Evolutionary conservation across 2,888 invertebrate species (phyloP).

Genomic region (Drosophila anceps): DNA sequence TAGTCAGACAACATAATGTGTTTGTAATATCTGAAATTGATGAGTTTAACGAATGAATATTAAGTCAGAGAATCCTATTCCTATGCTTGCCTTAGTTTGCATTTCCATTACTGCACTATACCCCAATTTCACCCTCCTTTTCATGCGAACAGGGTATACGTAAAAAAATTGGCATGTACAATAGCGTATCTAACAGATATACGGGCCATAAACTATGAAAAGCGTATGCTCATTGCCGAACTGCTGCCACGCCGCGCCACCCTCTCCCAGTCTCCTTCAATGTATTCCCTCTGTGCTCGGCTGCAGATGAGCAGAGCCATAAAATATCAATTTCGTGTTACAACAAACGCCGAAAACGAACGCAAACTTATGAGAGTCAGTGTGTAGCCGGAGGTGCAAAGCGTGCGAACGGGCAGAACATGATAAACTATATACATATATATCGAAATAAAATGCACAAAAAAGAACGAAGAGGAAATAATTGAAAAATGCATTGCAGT

Average conservation of each 20-base stretch:
- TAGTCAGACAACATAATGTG: neutral
- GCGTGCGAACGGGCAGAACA: conserved; percentile 22
- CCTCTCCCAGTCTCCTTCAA: neutral
- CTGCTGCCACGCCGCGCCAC: neutral
- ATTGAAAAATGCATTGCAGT: conserved; percentile 76
- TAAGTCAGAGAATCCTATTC: neutral
- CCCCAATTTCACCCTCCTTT: neutral
- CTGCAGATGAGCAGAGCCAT: conserved; percentile 77
- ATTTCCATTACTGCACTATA: neutral
- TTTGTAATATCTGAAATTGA: neutral
- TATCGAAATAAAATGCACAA: conserved; percentile 55
- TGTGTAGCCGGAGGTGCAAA: conserved; percentile 32
- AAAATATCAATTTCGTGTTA: conserved; percentile 81
- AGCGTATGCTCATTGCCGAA: conserved; percentile 65
- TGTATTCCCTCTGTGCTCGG: conserved; percentile 12
- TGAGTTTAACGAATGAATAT: too few relatives aligned
- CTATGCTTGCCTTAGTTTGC: neutral
- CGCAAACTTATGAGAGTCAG: conserved; percentile 70
- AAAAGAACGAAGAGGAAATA: conserved; percentile 40
- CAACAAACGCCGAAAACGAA: conserved; percentile 76
- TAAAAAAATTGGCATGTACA: conserved; percentile 35
- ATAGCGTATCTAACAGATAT: conserved; percentile 77
- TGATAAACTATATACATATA: conserved; percentile 40
- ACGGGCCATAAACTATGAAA: conserved; percentile 79
- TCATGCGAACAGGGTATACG: neutral